Conservation (phyloP, 2,888 invertebrate species). For the Ophraella communa region DNA sequence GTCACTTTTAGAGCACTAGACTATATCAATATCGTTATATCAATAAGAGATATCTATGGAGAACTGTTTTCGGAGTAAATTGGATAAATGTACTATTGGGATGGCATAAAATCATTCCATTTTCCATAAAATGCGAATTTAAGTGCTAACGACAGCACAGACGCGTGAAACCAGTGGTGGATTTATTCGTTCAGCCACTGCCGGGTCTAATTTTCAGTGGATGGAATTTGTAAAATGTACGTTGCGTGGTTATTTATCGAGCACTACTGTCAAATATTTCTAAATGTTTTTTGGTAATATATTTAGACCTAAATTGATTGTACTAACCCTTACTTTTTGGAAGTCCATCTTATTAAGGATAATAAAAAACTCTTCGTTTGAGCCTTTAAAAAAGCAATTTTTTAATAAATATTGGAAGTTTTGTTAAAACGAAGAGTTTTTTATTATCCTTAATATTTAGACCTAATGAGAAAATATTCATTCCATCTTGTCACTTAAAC, state of each 20-base stretch:
- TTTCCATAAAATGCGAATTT: background rate
- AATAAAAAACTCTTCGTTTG: too few species aligned
- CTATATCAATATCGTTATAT: background rate
- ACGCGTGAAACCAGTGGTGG: background rate
- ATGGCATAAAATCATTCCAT: constrained; percentile 4
- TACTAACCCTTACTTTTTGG: too few species aligned
- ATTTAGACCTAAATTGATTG: too few species aligned
- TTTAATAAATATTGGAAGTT: too few species aligned
- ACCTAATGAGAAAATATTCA: too few species aligned
- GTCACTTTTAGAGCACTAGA: background rate
- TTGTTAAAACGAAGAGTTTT: too few species aligned
- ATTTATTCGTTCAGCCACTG: background rate
- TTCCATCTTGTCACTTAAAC: too few species aligned
- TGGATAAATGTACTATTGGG: constrained; percentile 7
- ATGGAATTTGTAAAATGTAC: background rate
- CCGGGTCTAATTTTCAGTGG: background rate
- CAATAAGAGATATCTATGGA: background rate
- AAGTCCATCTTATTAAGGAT: too few species aligned
- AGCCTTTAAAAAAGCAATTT: too few species aligned
- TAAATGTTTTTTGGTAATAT: too few species aligned
- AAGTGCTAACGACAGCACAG: background rate
- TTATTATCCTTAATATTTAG: too few species aligned
- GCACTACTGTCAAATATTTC: too few species aligned
- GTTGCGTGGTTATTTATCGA: background rate
- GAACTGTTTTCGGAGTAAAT: background rate